Conservation (phyloP, 2,113 vertebrate genomes). For the Fulica atra region DNA sequence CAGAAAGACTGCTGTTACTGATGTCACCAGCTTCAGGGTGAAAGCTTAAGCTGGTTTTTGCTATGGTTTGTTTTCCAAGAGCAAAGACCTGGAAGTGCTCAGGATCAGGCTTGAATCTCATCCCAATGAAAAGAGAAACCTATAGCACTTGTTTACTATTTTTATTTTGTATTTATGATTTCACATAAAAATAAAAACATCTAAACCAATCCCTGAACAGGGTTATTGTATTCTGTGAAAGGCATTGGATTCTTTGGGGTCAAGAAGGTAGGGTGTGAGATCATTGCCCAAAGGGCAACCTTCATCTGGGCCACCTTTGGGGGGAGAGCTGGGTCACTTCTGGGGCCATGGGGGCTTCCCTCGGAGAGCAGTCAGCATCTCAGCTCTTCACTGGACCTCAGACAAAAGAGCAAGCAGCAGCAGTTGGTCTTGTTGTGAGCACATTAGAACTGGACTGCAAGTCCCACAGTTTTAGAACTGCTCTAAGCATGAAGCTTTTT, state of each 20-base stretch:
- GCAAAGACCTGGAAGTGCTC: neutral
- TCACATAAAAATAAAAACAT: constrained; percentile 56
- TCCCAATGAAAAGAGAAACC: neutral
- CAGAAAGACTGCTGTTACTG: neutral
- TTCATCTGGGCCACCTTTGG: neutral
- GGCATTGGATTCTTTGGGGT: neutral
- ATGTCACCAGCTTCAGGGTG: neutral
- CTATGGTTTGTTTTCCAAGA: neutral
- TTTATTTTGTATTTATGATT: constrained; percentile 66
- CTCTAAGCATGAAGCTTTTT: neutral
- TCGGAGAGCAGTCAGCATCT: neutral
- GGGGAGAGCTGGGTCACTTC: neutral
- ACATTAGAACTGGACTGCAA: neutral
- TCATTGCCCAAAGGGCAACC: neutral
- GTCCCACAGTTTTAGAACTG: constrained; percentile 9
- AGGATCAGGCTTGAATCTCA: neutral
- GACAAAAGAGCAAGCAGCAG: constrained; percentile 6
- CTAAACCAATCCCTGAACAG: neutral
- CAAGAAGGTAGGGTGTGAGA: neutral
- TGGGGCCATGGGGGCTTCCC: neutral
- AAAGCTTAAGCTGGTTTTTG: neutral
- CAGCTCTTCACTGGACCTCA: neutral
- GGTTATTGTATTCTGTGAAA: neutral
- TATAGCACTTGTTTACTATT: constrained; percentile 58
- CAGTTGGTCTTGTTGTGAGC: constrained; percentile 6